phyloP scores from a whole-genome alignment of 53 echinoderm and acorn worm species.

The Arbacia lixula region DNA sequence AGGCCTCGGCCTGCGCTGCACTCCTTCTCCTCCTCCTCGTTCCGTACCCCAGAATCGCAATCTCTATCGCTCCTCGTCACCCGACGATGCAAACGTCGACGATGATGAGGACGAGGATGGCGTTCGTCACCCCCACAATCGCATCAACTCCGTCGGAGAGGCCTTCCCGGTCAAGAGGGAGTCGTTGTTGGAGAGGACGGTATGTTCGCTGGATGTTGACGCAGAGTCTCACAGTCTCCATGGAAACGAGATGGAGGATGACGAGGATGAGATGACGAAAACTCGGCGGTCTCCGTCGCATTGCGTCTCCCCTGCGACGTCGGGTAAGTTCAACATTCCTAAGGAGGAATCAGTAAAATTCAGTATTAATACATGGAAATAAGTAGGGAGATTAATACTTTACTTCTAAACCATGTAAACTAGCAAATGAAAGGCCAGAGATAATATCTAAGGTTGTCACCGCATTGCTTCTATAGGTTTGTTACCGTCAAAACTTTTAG shows the following conservation, averaged over 20 bases:
- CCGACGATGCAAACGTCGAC: background rate
- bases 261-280: slow-evolving; percentile 30
- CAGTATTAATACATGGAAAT: no score
- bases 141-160: slow-evolving; percentile 2
- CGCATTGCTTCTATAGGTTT: no score
- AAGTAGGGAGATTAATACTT: no score
- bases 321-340: slow-evolving; percentile 30
- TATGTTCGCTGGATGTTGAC: background rate
- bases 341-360: no score
- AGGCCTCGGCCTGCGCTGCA: no score
- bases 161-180: slow-evolving; percentile 6
- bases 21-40: slow-evolving; percentile 18
- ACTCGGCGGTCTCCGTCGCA: slow-evolving; percentile 30
- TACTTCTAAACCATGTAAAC: no score
- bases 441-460: no score
- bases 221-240: slow-evolving; percentile 20
- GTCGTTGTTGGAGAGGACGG: slow-evolving; percentile 1
- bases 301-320: slow-evolving; percentile 16
- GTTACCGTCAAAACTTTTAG: no score
- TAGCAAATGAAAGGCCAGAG: no score
- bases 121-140: background rate
- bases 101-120: background rate
- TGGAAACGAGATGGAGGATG: slow-evolving; percentile 18
- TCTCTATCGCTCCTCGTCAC: background rate
- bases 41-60: background rate